Base-by-base conservation (phyloP, 2,113 vertebrate genomes). In the Rhinolophus ferrumequinum region DNA sequence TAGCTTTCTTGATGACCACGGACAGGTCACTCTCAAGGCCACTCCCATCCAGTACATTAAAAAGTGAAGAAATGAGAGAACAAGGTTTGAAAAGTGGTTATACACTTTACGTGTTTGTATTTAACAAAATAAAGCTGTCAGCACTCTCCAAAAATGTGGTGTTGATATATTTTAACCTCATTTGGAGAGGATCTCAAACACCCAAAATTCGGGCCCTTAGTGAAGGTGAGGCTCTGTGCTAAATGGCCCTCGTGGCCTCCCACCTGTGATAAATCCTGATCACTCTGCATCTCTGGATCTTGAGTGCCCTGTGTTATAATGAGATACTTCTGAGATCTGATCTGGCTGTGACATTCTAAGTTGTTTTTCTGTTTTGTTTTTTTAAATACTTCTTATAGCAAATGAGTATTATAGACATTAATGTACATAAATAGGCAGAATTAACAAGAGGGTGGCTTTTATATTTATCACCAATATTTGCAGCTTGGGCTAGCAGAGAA, bases 401-500 rank as follows among this genome's bases (percentile, higher is more conserved):
- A 95, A 58, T 91, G 24, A 90, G 66, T 47, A 72, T 77, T 77
- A n/a, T 15, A 82, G 38, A 58, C 24, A 56, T 35, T 67, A 58
- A 50, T 88, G 41, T 19, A 84, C 50, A 80, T 87, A 91, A 88
- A 88, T 84, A 87, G 54, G 18, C 54, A 81, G 28, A 92, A 77
- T 92, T 94, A 69, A 56, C 22, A 87, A 93, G 38, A 86, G 8
- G 3, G 28, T 70, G 4, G 19, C 41, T 62, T 95, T 95, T 84
- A 41, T 95, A 72, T 73, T 72, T 88, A 66, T 90, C 95, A 75
- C 41, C 60, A 73, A 6, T 88, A 54, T 88, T 80, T 96, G 33
- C 9, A 73, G 11, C 76, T 93, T 72, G 73, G 50, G 18, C 28
- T 75, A 79, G 73, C 50, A 80, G 13, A 84, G 38, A 52, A 44